Evolutionary conservation across 2,888 invertebrate genomes (phyloP).

Genomic region (Alcis repandata): DNA sequence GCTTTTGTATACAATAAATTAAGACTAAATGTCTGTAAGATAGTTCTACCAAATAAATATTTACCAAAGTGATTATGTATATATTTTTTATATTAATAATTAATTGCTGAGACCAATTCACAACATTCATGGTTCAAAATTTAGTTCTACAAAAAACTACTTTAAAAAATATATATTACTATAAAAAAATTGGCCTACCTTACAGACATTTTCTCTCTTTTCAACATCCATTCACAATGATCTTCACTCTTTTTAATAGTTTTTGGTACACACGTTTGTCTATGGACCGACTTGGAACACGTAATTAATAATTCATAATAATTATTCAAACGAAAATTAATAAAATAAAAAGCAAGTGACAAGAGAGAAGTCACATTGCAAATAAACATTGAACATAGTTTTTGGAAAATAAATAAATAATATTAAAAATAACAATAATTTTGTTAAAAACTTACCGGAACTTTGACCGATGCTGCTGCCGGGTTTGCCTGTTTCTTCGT

Average conservation of each 20-base stretch:
- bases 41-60: constrained; percentile 49
- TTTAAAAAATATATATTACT: constrained; percentile 56
- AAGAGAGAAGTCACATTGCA: constrained; percentile 80
- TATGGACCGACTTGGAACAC: constrained; percentile 38
- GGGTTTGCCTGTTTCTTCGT: constrained; percentile 81
- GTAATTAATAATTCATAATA: constrained; percentile 33
- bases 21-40: constrained; percentile 83
- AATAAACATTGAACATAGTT: constrained; percentile 76
- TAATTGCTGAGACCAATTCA: constrained; percentile 20
- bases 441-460: constrained; percentile 71
- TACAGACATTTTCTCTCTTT: constrained; percentile 80
- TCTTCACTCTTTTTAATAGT: constrained; percentile 63
- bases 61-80: background rate
- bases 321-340: constrained; percentile 48
- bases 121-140: constrained; percentile 81
- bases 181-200: constrained; percentile 80
- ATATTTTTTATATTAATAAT: background rate
- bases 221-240: constrained; percentile 84
- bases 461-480: constrained; percentile 78
- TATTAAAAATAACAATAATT: background rate
- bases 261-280: constrained; percentile 51
- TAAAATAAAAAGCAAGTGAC: constrained; percentile 72
- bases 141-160: constrained; percentile 43
- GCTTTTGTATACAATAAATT: constrained; percentile 45
- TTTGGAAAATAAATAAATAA: constrained; percentile 48